Evolutionary conservation across 2,888 invertebrate genomes (phyloP), one percentile per base, ranked within the genome.

Genomic region (Camptogramma bilineatum): DNA sequence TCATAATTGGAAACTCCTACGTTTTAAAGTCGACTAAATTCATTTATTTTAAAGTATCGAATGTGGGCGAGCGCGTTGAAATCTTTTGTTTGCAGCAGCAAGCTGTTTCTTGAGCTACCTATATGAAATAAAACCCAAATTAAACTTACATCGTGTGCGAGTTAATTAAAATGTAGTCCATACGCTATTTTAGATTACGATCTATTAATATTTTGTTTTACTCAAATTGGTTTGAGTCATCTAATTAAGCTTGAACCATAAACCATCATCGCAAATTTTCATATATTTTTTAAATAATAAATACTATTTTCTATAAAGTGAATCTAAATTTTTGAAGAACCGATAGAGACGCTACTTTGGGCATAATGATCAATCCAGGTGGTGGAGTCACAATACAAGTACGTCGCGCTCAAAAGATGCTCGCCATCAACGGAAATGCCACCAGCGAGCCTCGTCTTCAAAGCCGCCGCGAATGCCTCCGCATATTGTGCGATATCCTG

Each of bases 341-440:
- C 34, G 24, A 9, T 44, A n/a, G 4, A 42, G 55, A n/a, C 17
- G 34, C 4, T 50, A 44, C 51, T 59, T 39, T 46, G 19, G 19
- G 2, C 16, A 52, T 53, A 60, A 48, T 56, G 47, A 24, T 47
- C 48, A 34, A 61, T 52, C 64, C 64, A 72, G 66, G 69, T 69
- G 68, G 55, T 46, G 48, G n/a, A 55, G 21, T 53, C 64, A 66
- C 56, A 64, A 64, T 54, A 60, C 55, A 55, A 54, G 67, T 69
- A 70, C 69, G 50, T 51, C 61, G 42, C 64, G 57, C 57, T 71
- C 70, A 85, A 83, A 84, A 80, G 81, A 74, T 61, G 71, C 72
- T 77, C 77, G 73, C 74, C 71, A 78, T 80, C 81, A 89, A 86
- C 89, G 89, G 88, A 90, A 88, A 92, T 92, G 83, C 92, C 92